Percentiles rank a stretch among this genome's conserved stretches.
Evolutionary conservation across 2,888 invertebrate genomes (phyloP).

Genomic region (Mactromeris polynyma): DNA sequence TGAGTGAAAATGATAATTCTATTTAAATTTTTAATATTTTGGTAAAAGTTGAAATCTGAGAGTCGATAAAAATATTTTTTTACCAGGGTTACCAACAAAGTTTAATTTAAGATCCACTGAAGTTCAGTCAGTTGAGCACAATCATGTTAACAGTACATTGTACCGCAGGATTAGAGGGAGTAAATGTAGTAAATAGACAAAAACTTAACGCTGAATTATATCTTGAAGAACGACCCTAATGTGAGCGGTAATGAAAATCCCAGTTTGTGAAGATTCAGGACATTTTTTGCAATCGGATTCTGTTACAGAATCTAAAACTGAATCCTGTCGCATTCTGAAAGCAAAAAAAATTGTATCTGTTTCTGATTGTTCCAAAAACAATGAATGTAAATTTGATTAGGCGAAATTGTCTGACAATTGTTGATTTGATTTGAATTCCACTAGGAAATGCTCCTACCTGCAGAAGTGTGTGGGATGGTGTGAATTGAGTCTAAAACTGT

Average conservation of each 20-base stretch:
- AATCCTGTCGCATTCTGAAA: not conserved
- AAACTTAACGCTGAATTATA: not conserved
- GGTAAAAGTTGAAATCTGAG: too few species aligned
- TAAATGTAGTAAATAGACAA: too few species aligned
- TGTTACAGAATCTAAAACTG: not conserved
- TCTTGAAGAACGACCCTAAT: not conserved
- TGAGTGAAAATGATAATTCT: too few species aligned
- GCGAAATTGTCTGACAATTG: not conserved
- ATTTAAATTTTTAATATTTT: too few species aligned
- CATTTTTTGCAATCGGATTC: too few species aligned
- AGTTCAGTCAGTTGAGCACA: too few species aligned
- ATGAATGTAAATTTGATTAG: conserved; percentile 3
- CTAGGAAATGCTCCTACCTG: not conserved
- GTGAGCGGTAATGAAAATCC: not conserved
- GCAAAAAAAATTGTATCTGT: not conserved
- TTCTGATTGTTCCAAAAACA: not conserved
- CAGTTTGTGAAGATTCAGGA: not conserved
- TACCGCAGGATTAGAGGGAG: too few species aligned
- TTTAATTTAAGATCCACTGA: too few species aligned
- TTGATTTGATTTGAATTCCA: conserved; percentile 6
- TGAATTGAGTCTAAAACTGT: not conserved
- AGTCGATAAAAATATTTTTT: too few species aligned
- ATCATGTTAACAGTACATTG: too few species aligned
- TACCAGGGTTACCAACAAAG: too few species aligned
- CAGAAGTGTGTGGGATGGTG: conserved; percentile 3